Evolutionary conservation across 2,888 invertebrate species (phyloP).

Genomic region (Netelia virgata): DNA sequence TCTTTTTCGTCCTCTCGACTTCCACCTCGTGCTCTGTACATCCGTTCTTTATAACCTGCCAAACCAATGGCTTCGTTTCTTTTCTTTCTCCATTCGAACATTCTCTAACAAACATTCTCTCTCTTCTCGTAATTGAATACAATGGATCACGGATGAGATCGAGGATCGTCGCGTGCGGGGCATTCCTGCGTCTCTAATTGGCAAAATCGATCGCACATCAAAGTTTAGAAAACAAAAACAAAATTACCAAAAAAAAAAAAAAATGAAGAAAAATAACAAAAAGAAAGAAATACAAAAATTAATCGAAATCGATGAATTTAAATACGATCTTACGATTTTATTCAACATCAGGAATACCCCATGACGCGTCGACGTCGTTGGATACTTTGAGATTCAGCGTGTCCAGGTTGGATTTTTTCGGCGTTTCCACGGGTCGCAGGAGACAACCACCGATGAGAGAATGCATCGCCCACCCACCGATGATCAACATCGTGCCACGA

Average conservation of each 20-base stretch:
- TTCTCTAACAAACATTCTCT: constrained; percentile 30
- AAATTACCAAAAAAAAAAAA: not conserved
- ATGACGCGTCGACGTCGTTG: constrained; percentile 46
- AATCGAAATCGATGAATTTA: constrained; percentile 16
- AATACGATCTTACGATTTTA: constrained; percentile 44
- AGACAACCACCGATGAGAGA: constrained; percentile 85
- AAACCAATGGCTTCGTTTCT: constrained; percentile 35
- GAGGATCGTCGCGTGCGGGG: constrained; percentile 49
- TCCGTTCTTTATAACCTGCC: constrained; percentile 47
- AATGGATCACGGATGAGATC: constrained; percentile 16
- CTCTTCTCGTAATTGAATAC: constrained; percentile 18
- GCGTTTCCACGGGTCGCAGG: constrained; percentile 82
- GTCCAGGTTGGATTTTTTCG: not conserved
- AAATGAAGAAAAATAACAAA: constrained; percentile 18
- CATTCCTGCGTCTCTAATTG: constrained; percentile 52
- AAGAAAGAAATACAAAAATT: constrained; percentile 27
- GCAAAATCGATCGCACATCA: constrained; percentile 6
- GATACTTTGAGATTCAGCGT: constrained; percentile 56
- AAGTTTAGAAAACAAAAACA: constrained; percentile 12
- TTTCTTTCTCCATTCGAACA: constrained; percentile 10
- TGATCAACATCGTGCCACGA: constrained; percentile 84
- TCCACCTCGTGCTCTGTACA: constrained; percentile 7
- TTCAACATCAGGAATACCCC: constrained; percentile 57
- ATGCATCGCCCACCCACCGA: constrained; percentile 85
- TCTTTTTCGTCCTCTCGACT: constrained; percentile 24